Evolutionary conservation across 2,797 vertebrate species (phyloP), one percentile per base, ranked within the genome.

Genomic region (Oryzias sinensis): DNA sequence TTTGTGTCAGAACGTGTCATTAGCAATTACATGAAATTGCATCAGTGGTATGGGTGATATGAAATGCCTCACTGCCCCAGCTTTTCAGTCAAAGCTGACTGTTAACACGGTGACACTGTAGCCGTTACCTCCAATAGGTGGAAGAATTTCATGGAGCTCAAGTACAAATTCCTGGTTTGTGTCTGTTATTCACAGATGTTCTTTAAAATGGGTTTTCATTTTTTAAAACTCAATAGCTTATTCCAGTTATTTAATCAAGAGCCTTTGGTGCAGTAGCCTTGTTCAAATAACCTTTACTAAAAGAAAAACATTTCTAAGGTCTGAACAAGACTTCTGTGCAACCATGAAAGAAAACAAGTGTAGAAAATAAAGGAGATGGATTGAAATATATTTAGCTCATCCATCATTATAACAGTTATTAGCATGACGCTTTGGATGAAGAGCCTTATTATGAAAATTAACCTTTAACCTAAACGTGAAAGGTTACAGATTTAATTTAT

Each of bases 1-100:
- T 67, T 68, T 65, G 59, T 76, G 70, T 69, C 81, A 72, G 53
- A 77, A 76, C 55, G 55, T 60, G 59, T 77, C 76, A 29, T 49
- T 48, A 16, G 51, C 56, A 72, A 78, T 82, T 71, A 78, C 66
- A 60, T 54, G 56, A 72, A 83, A 80, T 63, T 72, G 65, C 71
- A 56, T 68, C 59, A 68, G 55, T 54, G 74, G 54, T 51, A 8
- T 14, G 18, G 44, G 53, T 62, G 55, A 71, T 72, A 67, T 59
- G 44, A 80, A 72, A 51, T 43, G 54, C 43, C 53, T 72, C 25
- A 13, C 61, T 51, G 51, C 47, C 24, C 17, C 25, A 49, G 27
- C 25, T 24, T 60, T 44, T 48, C 4, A 41, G 20, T 18, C 48
- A 18, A 18, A 17, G 7, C 44, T 14, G 24, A 58, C 49, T 37